These are phyloP conservation scores for Accipiter cooperii DNA, from an alignment of 2,113 vertebrate species.

Conservation along the genomic window DNA sequence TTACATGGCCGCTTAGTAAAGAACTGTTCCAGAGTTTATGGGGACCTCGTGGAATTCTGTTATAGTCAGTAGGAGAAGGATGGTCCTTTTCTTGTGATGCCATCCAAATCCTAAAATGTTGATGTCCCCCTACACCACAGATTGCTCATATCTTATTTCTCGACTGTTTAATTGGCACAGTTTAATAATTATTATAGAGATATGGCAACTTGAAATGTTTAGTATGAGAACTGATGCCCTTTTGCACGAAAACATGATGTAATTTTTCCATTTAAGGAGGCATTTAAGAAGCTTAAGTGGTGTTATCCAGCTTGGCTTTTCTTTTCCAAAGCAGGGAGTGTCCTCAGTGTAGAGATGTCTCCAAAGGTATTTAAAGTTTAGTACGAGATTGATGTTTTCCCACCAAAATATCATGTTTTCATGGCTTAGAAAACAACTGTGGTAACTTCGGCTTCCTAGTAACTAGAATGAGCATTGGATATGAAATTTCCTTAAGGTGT, in stretches of 20 bases:
- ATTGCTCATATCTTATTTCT: neutral
- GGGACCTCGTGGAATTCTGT: neutral
- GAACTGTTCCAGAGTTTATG: neutral
- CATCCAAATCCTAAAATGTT: neutral
- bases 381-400: neutral
- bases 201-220: neutral
- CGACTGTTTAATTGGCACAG: neutral
- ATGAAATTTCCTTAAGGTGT: neutral
- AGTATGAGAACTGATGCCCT: neutral
- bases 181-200: neutral
- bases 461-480: neutral
- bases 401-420: neutral
- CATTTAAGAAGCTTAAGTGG: neutral
- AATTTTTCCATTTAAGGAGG: neutral
- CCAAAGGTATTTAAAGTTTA: neutral
- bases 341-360: neutral
- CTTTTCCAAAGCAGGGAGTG: neutral
- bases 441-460: neutral
- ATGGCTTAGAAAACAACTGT: neutral
- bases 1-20: neutral
- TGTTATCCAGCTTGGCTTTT: neutral
- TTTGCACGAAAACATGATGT: rapidly evolving
- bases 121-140: neutral
- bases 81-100: neutral
- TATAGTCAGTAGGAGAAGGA: neutral